Evolutionary conservation across 1,140 invertebrate genomes (phyloP).

Genomic region (Drosophila nannoptera): DNA sequence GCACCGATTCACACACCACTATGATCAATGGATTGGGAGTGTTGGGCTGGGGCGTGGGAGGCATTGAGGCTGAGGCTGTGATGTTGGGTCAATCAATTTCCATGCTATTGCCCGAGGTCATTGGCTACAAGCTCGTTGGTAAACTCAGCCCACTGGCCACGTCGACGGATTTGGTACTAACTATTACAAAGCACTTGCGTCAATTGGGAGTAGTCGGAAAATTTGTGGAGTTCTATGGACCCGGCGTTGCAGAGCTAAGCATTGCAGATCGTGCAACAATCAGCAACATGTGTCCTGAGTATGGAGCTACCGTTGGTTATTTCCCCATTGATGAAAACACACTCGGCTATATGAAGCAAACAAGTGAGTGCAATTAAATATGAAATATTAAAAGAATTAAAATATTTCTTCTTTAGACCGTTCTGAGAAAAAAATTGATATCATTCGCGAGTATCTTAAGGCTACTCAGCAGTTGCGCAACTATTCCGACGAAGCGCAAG

Average conservation of each 20-base stretch:
- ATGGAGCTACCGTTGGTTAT: conserved; percentile 96
- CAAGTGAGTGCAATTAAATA: conserved; percentile 83
- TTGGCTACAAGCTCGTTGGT: conserved; percentile 95
- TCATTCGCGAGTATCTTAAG: conserved; percentile 91
- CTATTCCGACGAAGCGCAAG: conserved; percentile 87
- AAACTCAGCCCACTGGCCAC: conserved; percentile 91
- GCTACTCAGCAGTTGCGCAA: conserved; percentile 91
- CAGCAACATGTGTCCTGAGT: conserved; percentile 99
- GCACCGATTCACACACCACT: conserved; percentile 98
- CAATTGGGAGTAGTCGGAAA: conserved; percentile 98
- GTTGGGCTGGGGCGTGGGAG: conserved; percentile 85
- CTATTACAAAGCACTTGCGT: conserved; percentile 97
- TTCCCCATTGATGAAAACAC: conserved; percentile 96
- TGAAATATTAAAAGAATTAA: not conserved
- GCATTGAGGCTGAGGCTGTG: conserved; percentile 93
- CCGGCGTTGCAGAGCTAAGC: conserved; percentile 92
- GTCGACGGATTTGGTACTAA: conserved; percentile 98
- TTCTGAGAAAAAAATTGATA: conserved; percentile 87
- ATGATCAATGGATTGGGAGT: conserved; percentile 97
- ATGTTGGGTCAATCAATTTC: conserved; percentile 97
- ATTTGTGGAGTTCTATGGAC: conserved; percentile 99
- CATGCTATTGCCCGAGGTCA: conserved; percentile 97
- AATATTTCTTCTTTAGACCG: conserved; percentile 83
- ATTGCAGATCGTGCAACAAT: conserved; percentile 97
- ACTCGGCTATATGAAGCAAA: conserved; percentile 91